These are phyloP conservation scores for Sphecodes monilicornis DNA, from an alignment of 2,888 invertebrate genomes.

Conservation along the genomic window DNA sequence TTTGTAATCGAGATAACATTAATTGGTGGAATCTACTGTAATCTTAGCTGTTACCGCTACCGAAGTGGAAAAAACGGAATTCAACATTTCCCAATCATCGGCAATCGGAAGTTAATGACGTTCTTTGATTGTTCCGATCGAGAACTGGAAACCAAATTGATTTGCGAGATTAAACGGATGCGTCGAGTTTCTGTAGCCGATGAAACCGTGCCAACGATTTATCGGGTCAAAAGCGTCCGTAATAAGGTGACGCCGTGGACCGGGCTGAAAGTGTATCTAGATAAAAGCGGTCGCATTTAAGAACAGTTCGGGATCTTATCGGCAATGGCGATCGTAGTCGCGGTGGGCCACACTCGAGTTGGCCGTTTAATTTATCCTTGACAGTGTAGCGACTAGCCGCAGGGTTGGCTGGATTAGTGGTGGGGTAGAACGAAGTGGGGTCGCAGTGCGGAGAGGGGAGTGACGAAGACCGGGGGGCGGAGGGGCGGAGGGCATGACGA, in stretches of 20 bases:
- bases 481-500: slow-evolving; percentile 33
- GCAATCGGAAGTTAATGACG: background rate
- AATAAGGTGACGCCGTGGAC: background rate
- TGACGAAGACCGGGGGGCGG: background rate
- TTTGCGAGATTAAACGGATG: background rate
- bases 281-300: slow-evolving; percentile 49
- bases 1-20: background rate
- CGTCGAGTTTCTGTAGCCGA: background rate
- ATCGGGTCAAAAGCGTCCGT: slow-evolving; percentile 7
- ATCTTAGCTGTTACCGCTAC: background rate
- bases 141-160: background rate
- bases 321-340: slow-evolving; percentile 48
- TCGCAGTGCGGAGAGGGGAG: background rate
- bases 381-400: slow-evolving; percentile 59
- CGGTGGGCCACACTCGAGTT: slow-evolving; percentile 58
- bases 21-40: background rate
- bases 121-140: background rate
- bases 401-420: background rate
- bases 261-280: slow-evolving; percentile 26
- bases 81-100: background rate
- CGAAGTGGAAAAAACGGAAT: background rate
- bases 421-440: slow-evolving; percentile 30
- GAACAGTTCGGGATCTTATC: slow-evolving; percentile 67
- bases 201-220: slow-evolving; percentile 23
- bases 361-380: slow-evolving; percentile 74